These are phyloP conservation scores for Epinephelus lanceolatus DNA, from an alignment of 2,113 vertebrate genomes.

Conservation along the genomic window DNA sequence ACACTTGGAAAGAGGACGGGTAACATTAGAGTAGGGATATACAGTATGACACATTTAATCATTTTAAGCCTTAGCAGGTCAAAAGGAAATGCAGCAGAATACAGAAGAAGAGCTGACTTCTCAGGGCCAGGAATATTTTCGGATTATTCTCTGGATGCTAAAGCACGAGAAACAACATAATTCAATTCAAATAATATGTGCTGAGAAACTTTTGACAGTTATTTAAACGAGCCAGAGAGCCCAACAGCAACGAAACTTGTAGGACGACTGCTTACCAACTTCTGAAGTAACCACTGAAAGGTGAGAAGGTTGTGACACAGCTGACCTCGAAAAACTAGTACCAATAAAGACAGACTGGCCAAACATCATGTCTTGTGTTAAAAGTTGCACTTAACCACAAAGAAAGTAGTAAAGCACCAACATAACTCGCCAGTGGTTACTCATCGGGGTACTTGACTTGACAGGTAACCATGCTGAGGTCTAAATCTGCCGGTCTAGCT, in stretches of 20 bases:
- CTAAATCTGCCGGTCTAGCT: not conserved
- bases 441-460: not conserved
- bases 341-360: not conserved
- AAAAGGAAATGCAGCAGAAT: not conserved
- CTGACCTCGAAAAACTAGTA: constrained; percentile 2
- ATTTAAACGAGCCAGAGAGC: not conserved
- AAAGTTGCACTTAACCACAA: too few relatives aligned
- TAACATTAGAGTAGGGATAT: not conserved
- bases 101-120: not conserved
- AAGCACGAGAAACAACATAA: not conserved
- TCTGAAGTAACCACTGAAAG: not conserved
- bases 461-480: not conserved
- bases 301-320: not conserved
- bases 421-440: not conserved
- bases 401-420: too few relatives aligned
- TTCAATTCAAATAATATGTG: too few relatives aligned
- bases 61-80: not conserved
- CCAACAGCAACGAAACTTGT: not conserved
- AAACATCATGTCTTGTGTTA: too few relatives aligned
- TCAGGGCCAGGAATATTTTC: not conserved
- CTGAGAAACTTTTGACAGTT: not conserved
- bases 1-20: not conserved
- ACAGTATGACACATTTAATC: not conserved
- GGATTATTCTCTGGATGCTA: not conserved
- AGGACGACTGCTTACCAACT: not conserved